Evolutionary conservation across 92 coral and sea anemone species (phyloP).

Genomic region (Epizoanthus illoricatus): DNA sequence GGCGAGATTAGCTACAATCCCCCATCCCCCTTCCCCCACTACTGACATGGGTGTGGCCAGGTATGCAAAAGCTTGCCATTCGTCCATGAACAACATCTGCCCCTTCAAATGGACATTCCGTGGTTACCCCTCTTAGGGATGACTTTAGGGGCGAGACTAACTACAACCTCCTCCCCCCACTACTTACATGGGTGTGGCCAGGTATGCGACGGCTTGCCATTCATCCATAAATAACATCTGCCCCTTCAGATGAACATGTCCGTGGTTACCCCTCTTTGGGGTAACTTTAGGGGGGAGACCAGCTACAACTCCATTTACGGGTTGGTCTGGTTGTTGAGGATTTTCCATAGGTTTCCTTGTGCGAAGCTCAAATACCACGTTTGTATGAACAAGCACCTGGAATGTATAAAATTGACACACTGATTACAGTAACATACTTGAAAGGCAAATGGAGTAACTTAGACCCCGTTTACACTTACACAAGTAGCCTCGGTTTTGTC

Average conservation of each 20-base stretch:
- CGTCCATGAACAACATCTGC: constrained; percentile 82
- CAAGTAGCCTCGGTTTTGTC: too few species aligned
- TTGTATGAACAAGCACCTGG: constrained; percentile 76
- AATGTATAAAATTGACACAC: background rate
- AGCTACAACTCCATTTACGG: background rate
- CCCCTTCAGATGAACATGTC: constrained; percentile 72
- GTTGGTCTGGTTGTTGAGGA: background rate
- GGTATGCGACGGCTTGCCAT: constrained; percentile 80
- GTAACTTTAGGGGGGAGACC: background rate
- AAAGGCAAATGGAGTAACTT: too few species aligned
- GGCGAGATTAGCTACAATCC: background rate
- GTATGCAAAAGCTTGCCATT: constrained; percentile 81
- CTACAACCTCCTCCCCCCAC: background rate
- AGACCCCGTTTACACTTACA: too few species aligned
- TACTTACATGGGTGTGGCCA: constrained; percentile 89
- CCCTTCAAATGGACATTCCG: constrained; percentile 74
- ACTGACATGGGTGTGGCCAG: constrained; percentile 90
- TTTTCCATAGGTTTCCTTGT: constrained; percentile 47
- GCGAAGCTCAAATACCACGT: constrained; percentile 84
- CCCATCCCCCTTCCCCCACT: background rate
- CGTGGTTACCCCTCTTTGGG: background rate
- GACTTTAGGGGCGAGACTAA: background rate
- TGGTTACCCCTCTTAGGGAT: background rate
- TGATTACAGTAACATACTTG: too few species aligned
- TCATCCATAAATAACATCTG: constrained; percentile 86